phyloP scores from a whole-genome alignment of 1,140 invertebrate species.

The Conus betulinus region DNA sequence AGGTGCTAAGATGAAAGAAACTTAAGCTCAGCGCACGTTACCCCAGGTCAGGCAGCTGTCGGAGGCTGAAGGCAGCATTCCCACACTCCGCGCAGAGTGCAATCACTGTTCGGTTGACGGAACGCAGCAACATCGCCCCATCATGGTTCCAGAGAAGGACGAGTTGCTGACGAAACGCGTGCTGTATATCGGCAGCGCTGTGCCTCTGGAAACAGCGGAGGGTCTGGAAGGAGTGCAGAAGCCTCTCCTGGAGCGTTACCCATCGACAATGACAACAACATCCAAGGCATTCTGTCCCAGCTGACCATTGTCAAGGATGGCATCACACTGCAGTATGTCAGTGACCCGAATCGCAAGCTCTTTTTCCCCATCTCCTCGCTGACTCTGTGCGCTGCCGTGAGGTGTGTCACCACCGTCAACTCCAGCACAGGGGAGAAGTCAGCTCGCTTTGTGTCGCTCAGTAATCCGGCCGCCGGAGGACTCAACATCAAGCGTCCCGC shows the following conservation, averaged over 20 bases:
- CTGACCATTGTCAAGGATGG: slow-evolving; percentile 98
- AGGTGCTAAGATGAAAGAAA: not conserved
- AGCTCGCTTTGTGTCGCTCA: slow-evolving; percentile 92
- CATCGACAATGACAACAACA: slow-evolving; percentile 51
- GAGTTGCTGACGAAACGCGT: slow-evolving; percentile 85
- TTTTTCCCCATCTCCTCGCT: slow-evolving; percentile 98
- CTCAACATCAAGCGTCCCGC: slow-evolving; percentile 88
- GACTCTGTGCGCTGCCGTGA: slow-evolving; percentile 97
- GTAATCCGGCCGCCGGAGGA: slow-evolving; percentile 83
- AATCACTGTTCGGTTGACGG: not conserved
- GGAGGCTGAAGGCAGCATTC: not conserved
- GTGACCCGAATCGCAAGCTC: slow-evolving; percentile 94
- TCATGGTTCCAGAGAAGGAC: slow-evolving; percentile 42
- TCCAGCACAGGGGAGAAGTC: slow-evolving; percentile 68
- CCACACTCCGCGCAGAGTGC: slow-evolving; percentile 22
- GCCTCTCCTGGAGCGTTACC: slow-evolving; percentile 94
- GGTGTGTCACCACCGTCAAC: slow-evolving; percentile 63
- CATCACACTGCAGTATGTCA: slow-evolving; percentile 95
- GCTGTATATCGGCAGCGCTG: slow-evolving; percentile 97
- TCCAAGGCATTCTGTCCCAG: slow-evolving; percentile 75
- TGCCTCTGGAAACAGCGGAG: slow-evolving; percentile 98
- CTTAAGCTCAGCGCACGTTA: not conserved
- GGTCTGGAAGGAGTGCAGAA: slow-evolving; percentile 97
- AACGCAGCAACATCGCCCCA: not conserved
- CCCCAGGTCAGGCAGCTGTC: not conserved